Evolutionary conservation across 1,140 invertebrate species (phyloP).

Genomic region (Micrasema longulum): DNA sequence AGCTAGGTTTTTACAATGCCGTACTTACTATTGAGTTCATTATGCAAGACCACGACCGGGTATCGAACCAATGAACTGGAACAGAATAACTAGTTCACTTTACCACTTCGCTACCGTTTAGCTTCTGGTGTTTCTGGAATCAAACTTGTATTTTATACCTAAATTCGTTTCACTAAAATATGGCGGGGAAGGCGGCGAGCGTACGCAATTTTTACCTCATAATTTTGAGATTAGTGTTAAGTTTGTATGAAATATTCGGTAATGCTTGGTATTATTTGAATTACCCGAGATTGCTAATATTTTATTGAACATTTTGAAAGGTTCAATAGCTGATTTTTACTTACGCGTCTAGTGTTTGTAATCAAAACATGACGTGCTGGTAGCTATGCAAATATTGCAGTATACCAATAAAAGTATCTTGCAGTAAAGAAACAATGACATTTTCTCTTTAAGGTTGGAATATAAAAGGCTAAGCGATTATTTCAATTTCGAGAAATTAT

Average conservation of each 20-base stretch:
- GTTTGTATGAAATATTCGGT: neutral
- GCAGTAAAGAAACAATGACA: no score
- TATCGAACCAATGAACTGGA: conserved; percentile 12
- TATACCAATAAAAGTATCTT: no score
- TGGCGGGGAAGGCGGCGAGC: neutral
- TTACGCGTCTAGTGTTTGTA: no score
- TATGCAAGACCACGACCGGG: neutral
- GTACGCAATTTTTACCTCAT: neutral
- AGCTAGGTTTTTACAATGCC: neutral
- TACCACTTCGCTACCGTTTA: neutral
- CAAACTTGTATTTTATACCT: conserved; percentile 15
- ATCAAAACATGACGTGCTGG: no score
- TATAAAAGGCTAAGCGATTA: no score
- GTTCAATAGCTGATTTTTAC: no score
- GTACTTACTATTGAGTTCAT: conserved; percentile 18
- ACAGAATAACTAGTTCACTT: conserved; percentile 11
- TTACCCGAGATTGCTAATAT: neutral
- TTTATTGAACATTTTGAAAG: neutral
- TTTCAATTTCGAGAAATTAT: no score
- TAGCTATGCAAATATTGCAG: no score
- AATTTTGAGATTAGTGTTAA: neutral
- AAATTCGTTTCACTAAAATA: neutral
- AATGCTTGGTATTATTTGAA: neutral
- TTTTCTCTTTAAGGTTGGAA: no score
- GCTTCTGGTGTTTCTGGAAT: neutral